Evolutionary conservation across 2,113 vertebrate genomes (phyloP).

Genomic region (Pollimyrus isidori): DNA sequence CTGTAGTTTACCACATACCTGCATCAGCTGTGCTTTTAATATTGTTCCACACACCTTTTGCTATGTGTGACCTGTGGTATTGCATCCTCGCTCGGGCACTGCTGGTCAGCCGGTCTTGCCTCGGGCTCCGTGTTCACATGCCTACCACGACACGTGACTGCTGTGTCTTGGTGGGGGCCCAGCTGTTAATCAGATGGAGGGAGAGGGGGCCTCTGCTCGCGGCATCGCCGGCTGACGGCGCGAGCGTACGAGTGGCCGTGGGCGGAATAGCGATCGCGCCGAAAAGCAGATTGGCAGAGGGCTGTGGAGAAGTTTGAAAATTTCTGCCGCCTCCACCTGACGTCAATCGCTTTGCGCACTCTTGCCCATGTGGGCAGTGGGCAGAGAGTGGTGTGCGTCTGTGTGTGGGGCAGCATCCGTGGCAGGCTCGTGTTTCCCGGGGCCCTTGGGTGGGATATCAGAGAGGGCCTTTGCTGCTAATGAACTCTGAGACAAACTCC

Average conservation of each 20-base stretch:
- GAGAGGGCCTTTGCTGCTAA: neutral
- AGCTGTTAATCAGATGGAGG: neutral
- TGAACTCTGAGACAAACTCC: neutral
- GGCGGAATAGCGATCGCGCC: conserved; percentile 5
- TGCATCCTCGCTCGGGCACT: neutral
- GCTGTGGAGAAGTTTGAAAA: conserved; percentile 13
- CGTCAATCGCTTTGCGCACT: neutral
- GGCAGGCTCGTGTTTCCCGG: neutral
- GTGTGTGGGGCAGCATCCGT: neutral
- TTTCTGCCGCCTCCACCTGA: neutral
- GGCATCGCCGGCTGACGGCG: neutral
- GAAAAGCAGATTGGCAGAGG: conserved; percentile 12
- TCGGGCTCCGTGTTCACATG: neutral
- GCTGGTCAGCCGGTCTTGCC: neutral
- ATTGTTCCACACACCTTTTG: neutral
- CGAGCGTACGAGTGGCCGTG: conserved; percentile 1
- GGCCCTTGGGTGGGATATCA: neutral
- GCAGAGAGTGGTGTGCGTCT: neutral
- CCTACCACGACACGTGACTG: neutral
- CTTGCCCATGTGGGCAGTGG: conserved; percentile 5
- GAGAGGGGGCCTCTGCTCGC: neutral
- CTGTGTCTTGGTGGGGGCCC: neutral
- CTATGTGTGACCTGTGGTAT: neutral
- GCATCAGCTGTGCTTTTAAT: neutral
- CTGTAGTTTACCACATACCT: neutral